Base-by-base conservation (phyloP, 2,113 vertebrate genomes). In the Machaerirhynchus nigripectus region DNA sequence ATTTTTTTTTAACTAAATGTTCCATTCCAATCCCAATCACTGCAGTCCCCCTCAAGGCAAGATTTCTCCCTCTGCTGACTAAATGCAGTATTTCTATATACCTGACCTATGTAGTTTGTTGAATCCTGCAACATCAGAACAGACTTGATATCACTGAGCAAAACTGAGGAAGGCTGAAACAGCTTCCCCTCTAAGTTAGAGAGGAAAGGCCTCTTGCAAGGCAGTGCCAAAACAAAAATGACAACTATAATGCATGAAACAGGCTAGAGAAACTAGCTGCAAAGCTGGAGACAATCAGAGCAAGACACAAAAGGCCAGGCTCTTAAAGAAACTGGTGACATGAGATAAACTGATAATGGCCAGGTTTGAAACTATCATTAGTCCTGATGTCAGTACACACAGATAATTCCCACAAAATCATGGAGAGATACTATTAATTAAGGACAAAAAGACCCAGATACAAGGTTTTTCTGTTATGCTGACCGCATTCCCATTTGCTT, bases 1-100 rank as follows among this genome's bases (percentile, higher is more conserved):
- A 31, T 26, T 60, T 6, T 71, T 65, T 80, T 69, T 65, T 19
- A 35, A 81, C 19, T 37, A 40, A 31, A 55, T 7, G 3, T 39
- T 87, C 30, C 18, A 31, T 19, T 82, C 39, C 55, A 87, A 67
- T 53, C 17, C 16, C 16, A 42, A 46, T 16, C 42, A n/a, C 3
- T 40, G 13, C 10, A 60, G 19, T 21, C 22, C 39, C 90, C 46
- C n/a, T 80, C 67, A 82, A 85, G 12, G 84, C 33, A 91, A 56
- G 61, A 95, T 50, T 93, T 93, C 95, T 89, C 87, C 92, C 90
- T 91, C 94, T 94, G 84, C 75, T 86, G 88, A 87, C 92, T 83
- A 88, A 76, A 76, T 17, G 16, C 16, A 90, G 79, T 68, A 93
- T 52, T 87, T 94, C 78, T 83, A 15, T 23, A 61, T 11, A 69